Percentiles rank a stretch among this genome's conserved stretches.
Conservation (phyloP, 2,888 invertebrate genomes). For the Linhomoeus sp. region DNA sequence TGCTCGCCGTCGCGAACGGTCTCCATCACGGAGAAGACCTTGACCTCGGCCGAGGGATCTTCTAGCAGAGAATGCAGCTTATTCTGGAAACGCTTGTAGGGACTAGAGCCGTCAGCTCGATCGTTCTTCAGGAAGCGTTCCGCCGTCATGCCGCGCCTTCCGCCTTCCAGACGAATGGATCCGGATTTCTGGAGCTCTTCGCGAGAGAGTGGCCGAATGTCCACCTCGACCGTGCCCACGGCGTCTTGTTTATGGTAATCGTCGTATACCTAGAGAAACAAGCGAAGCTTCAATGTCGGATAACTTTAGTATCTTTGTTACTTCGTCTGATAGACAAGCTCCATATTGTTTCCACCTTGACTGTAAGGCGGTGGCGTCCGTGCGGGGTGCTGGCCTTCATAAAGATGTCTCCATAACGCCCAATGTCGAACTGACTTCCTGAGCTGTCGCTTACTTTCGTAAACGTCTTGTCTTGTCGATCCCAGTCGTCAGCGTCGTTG, state of each 20-base stretch:
- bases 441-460: background rate
- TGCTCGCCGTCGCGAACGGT: constrained; percentile 1
- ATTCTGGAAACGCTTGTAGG: constrained; percentile 12
- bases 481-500: constrained; percentile 95
- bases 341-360: too few relatives aligned
- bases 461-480: constrained; percentile 79
- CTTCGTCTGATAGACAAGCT: too few relatives aligned
- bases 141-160: constrained; percentile 52
- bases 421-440: constrained; percentile 48
- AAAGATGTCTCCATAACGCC: too few relatives aligned
- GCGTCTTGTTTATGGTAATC: constrained; percentile 86
- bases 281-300: too few relatives aligned
- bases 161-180: constrained; percentile 69
- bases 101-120: constrained; percentile 8
- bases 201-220: constrained; percentile 77
- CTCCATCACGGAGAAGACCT: constrained; percentile 79
- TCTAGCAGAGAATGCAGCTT: constrained; percentile 57
- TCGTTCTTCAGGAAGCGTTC: constrained; percentile 62
- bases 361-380: constrained; percentile 81
- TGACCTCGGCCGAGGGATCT: constrained; percentile 50
- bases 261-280: too few relatives aligned
- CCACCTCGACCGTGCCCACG: constrained; percentile 83
- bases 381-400: too few relatives aligned
- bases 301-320: too few relatives aligned
- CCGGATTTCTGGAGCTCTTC: constrained; percentile 88